Evolutionary conservation across 2,888 invertebrate species (phyloP).

Genomic region (Parnassius smintheus): DNA sequence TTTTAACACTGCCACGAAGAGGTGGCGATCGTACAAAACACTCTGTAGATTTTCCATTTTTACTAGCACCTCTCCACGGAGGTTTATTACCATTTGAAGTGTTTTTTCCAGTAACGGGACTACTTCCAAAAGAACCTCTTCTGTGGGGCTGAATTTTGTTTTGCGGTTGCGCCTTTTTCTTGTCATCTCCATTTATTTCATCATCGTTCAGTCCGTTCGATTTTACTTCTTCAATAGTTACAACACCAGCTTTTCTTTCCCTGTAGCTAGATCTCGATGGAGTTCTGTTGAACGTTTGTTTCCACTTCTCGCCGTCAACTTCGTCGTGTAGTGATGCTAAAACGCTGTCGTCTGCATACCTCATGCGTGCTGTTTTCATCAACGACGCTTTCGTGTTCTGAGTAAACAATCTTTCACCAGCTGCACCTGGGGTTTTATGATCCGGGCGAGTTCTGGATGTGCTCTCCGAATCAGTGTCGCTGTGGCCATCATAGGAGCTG

Average conservation of each 20-base stretch:
- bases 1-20: conserved; percentile 68
- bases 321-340: conserved; percentile 61
- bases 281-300: conserved; percentile 60
- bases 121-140: conserved; percentile 55
- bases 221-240: conserved; percentile 76
- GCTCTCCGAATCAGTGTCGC: conserved; percentile 84
- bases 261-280: conserved; percentile 67
- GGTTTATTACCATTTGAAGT: conserved; percentile 61
- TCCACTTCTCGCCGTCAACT: conserved; percentile 68
- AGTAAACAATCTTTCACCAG: conserved; percentile 77
- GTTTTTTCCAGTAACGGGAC: conserved; percentile 53
- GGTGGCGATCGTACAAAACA: conserved; percentile 66
- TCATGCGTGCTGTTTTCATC: conserved; percentile 82
- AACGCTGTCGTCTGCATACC: conserved; percentile 76
- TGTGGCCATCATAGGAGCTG: conserved; percentile 84
- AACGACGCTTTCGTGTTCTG: conserved; percentile 82
- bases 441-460: conserved; percentile 63
- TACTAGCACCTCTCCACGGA: conserved; percentile 70
- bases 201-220: conserved; percentile 65
- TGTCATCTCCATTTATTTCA: conserved; percentile 66
- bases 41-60: conserved; percentile 56
- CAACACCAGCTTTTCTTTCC: conserved; percentile 69
- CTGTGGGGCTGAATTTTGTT: conserved; percentile 54
- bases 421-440: conserved; percentile 56
- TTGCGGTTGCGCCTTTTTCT: conserved; percentile 53